phyloP scores from a whole-genome alignment of 2,113 vertebrate genomes.

The Aepyceros melampus region DNA sequence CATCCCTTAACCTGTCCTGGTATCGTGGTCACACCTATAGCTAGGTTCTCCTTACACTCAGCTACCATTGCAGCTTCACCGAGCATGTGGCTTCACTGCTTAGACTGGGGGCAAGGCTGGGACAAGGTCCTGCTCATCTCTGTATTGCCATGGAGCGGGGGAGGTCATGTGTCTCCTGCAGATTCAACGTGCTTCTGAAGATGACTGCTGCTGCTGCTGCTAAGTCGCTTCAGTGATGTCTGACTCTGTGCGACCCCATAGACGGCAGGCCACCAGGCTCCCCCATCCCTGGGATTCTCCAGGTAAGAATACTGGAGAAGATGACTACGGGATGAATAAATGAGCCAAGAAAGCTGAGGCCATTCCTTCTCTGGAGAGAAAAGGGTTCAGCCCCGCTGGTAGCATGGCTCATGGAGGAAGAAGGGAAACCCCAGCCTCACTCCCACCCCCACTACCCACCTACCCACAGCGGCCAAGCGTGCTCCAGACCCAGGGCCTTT shows the following conservation, averaged over 20 bases:
- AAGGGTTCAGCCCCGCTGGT: neutral
- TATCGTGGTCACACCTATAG: neutral
- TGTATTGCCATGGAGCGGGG: accelerated
- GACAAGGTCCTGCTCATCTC: neutral
- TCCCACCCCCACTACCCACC: too few relatives aligned
- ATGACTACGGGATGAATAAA: neutral
- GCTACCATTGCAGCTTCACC: neutral
- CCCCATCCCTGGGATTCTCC: too few relatives aligned
- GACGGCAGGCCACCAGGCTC: too few relatives aligned
- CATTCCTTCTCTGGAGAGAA: neutral
- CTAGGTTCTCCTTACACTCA: neutral
- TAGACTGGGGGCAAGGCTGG: too few relatives aligned
- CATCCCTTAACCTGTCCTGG: accelerated
- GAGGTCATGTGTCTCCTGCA: neutral
- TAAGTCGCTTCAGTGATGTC: too few relatives aligned
- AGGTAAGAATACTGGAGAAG: too few relatives aligned
- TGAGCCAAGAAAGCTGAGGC: neutral
- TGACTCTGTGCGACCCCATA: too few relatives aligned
- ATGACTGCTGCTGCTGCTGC: too few relatives aligned
- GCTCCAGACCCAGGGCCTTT: neutral
- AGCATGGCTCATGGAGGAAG: neutral
- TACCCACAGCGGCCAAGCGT: neutral
- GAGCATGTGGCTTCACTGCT: neutral
- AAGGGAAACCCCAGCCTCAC: neutral
- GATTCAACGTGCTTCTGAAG: neutral